Evolutionary conservation across 2,888 invertebrate genomes (phyloP).

Genomic region (Phortica okadai): DNA sequence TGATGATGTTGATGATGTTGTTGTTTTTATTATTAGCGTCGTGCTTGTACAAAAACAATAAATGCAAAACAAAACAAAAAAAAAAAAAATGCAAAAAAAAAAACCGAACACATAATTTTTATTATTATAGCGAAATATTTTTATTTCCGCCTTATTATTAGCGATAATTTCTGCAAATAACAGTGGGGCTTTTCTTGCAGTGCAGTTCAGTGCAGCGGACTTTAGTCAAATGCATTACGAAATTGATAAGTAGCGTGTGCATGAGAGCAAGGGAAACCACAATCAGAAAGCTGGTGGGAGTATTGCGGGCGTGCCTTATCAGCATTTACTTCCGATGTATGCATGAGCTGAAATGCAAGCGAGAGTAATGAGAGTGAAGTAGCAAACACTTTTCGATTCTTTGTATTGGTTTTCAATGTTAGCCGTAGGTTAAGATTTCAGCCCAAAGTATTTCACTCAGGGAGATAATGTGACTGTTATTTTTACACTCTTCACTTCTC

Average conservation of each 20-base stretch:
- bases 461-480: no score
- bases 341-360: no score
- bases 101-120: slow-evolving; percentile 45
- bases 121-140: slow-evolving; percentile 53
- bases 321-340: neutral
- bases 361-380: no score
- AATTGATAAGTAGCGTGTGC: neutral
- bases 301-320: neutral
- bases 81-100: slow-evolving; percentile 35
- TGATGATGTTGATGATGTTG: slow-evolving; percentile 1
- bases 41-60: slow-evolving; percentile 1
- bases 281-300: neutral
- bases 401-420: no score
- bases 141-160: slow-evolving; percentile 60
- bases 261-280: neutral
- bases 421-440: no score
- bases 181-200: neutral
- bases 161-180: neutral
- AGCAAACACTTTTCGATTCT: no score
- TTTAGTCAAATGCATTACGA: neutral
- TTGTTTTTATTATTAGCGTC: slow-evolving; percentile 47
- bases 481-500: no score
- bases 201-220: neutral
- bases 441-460: no score
- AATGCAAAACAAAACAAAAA: slow-evolving; percentile 37